Conservation (phyloP, 2,797 vertebrate genomes). For the Muraenolepis orangiensis region DNA sequence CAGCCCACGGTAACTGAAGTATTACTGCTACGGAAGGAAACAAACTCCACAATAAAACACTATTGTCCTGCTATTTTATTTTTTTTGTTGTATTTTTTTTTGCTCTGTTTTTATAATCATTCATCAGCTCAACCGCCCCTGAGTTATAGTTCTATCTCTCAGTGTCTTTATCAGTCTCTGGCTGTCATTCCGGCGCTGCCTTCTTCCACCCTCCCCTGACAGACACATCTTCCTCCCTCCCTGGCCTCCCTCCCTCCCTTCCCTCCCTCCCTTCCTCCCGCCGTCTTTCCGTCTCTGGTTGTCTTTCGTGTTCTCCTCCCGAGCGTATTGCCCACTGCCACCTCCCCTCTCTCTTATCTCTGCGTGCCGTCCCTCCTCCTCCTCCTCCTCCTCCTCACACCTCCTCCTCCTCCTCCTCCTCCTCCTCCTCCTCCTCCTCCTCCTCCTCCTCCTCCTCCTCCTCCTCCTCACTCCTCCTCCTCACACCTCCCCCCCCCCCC, state of each 20-base stretch:
- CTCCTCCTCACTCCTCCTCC: neutral
- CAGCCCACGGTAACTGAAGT: constrained; percentile 77
- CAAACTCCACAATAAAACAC: neutral
- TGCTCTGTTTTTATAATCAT: neutral
- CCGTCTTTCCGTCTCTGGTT: constrained; percentile 6
- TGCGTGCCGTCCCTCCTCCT: neutral
- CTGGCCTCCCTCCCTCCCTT: neutral
- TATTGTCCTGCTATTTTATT: neutral
- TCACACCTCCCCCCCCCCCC: neutral
- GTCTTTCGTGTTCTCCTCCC: neutral
- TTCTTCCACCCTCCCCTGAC: neutral
- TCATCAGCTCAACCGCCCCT: neutral
- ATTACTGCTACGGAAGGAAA: too few relatives aligned
- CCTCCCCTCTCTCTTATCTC: neutral
- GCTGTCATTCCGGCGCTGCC: neutral
- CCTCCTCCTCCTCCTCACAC: neutral
- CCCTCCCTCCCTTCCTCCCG: neutral
- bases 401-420: neutral
- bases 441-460: neutral
- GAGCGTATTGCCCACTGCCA: neutral
- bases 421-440: neutral
- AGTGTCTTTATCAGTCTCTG: neutral
- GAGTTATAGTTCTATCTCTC: neutral
- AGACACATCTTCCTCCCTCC: too few relatives aligned
- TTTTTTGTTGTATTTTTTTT: too few relatives aligned